Percentiles rank a stretch among this genome's conserved stretches.
Evolutionary conservation across 2,888 invertebrate genomes (phyloP).

Genomic region (Calliopum simillimum): DNA sequence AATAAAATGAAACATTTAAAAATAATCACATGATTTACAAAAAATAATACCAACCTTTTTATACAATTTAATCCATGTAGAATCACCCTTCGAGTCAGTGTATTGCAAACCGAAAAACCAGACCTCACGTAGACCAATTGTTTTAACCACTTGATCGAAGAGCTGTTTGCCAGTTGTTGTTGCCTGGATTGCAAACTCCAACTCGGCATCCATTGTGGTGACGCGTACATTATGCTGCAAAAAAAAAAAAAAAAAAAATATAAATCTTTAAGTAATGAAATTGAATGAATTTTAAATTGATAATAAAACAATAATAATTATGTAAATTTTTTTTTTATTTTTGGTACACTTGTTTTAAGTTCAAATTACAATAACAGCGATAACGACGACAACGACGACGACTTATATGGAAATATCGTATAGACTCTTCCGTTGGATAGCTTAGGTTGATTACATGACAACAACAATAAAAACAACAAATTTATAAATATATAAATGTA

Average conservation of each 20-base stretch:
- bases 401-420: not conserved
- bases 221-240: constrained; percentile 98
- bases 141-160: constrained; percentile 99
- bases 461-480: constrained; percentile 13
- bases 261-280: constrained; percentile 7
- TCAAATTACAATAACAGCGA: not conserved
- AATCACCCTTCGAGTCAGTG: constrained; percentile 96
- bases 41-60: constrained; percentile 85
- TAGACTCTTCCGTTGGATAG: not conserved
- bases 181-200: constrained; percentile 99
- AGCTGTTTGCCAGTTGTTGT: constrained; percentile 99
- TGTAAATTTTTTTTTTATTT: no score
- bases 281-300: constrained; percentile 13
- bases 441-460: constrained; percentile 6
- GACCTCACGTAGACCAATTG: constrained; percentile 97
- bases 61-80: constrained; percentile 99
- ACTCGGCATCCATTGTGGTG: constrained; percentile 99
- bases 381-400: not conserved
- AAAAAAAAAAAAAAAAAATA: constrained; percentile 44
- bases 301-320: not conserved
- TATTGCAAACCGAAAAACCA: constrained; percentile 99
- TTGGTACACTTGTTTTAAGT: no score
- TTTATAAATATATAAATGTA: not conserved
- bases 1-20: no score
- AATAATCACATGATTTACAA: not conserved